Conservation (phyloP, 2,113 vertebrate genomes). For the Mus musculus region DNA sequence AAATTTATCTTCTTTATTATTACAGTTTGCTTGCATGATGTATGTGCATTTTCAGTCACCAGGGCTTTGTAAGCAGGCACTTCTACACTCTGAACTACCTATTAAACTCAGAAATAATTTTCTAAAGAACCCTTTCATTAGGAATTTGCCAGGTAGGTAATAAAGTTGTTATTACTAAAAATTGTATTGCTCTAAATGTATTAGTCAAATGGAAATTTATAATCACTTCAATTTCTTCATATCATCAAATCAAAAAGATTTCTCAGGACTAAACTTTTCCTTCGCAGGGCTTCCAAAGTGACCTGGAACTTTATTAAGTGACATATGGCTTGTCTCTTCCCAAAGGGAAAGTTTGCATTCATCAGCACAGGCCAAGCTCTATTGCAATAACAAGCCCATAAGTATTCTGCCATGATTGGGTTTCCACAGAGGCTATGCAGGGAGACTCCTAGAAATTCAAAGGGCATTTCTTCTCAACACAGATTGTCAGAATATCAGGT, state of each 20-base stretch:
- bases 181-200: conserved; percentile 1
- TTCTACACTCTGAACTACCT: neutral
- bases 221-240: neutral
- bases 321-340: neutral
- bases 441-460: neutral
- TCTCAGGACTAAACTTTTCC: neutral
- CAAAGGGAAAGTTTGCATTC: neutral
- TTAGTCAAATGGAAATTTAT: conserved; percentile 29
- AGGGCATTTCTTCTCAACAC: too few relatives aligned
- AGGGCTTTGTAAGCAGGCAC: neutral
- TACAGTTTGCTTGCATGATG: neutral
- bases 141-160: neutral
- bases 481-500: too few relatives aligned
- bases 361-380: neutral
- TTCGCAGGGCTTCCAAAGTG: neutral
- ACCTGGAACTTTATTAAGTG: neutral
- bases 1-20: neutral
- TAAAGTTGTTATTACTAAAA: neutral
- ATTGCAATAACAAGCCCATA: neutral
- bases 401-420: neutral
- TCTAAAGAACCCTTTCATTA: neutral
- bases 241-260: conserved; percentile 15
- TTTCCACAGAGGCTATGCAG: neutral
- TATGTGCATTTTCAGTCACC: neutral
- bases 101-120: neutral